Evolutionary conservation across 2,113 vertebrate species (phyloP), one percentile per base, ranked within the genome.

Genomic region (Colossoma macropomum): DNA sequence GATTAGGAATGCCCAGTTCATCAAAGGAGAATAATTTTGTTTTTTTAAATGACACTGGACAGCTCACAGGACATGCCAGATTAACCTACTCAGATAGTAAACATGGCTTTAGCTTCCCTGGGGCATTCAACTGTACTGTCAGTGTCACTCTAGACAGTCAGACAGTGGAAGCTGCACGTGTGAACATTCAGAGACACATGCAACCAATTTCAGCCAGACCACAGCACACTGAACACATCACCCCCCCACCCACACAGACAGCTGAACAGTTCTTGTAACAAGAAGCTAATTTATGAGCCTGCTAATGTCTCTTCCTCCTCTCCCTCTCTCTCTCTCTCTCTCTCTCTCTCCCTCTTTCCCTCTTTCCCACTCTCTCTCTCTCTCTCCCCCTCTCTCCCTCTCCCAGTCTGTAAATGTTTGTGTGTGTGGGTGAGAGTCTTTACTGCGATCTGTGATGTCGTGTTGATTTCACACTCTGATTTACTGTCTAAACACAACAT

Each of bases 191-290:
- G n/a, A 38, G 80, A 75, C 80, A 81, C 54, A 72, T 81, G 80
- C 32, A 81, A 75, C 45, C 60, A 81, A 75, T 81, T 34, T 75
- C 21, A 41, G 63, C 28, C 41, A 59, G 45, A 81, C 71, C 71
- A 30, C 80, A 75, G 45, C 71, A 81, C 71, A 81, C 71, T 54
- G 80, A 81, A 81, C 71, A 75, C 65, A 81, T 75, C 70, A 74
- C 70, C 56, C 17, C n/a, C 3, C 8, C 66, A 17, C 69, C 77
- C 52, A 80, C 56, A 65, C 59, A 54, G 34, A 81, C 25, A 75
- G 48, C 70, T 81, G 45, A 52, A 56, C 30, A 66, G 30, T 12
- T 75, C 62, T 75, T 56, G 48, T 82, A 75, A 82, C 80, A 75
- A 75, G 62, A 25, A n/a, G 25, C 69, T 75, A 68, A 82, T 82